Conservation (phyloP, 2,113 vertebrate genomes). For the Colaptes auratus region DNA sequence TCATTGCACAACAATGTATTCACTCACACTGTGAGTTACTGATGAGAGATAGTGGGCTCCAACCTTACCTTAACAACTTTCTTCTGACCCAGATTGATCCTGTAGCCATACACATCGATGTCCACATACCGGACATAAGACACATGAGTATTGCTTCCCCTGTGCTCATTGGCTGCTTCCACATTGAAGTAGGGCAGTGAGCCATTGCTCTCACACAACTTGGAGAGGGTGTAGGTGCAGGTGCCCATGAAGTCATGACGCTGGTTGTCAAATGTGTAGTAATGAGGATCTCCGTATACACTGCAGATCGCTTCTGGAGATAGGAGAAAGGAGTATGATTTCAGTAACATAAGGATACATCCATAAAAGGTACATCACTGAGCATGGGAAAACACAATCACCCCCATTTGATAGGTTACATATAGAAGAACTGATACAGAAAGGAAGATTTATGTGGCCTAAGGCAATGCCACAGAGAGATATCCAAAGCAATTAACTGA, state of each 20-base stretch:
- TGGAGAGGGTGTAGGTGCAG: constrained; percentile 50
- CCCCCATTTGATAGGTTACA: background rate
- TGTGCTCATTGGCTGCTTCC: constrained; percentile 56
- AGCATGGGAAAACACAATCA: background rate
- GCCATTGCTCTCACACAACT: background rate
- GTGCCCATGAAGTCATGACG: constrained; percentile 59
- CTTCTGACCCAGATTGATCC: constrained; percentile 62
- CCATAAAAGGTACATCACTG: background rate
- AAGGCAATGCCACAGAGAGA: background rate
- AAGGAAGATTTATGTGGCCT: background rate
- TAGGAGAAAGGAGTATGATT: background rate
- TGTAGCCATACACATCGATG: constrained; percentile 35
- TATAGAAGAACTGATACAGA: background rate
- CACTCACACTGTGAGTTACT: background rate
- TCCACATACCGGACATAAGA: constrained; percentile 47
- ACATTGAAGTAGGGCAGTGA: constrained; percentile 47
- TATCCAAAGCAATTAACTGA: background rate
- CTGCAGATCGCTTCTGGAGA: constrained; percentile 1
- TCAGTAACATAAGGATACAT: background rate
- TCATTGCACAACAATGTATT: background rate
- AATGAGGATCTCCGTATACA: constrained; percentile 43
- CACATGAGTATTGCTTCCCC: constrained; percentile 25
- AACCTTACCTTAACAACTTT: constrained; percentile 47
- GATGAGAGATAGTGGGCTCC: background rate
- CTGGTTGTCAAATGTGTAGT: constrained; percentile 52